Base-by-base conservation (phyloP, 1,140 invertebrate species). In the Rhyzopertha dominica region DNA sequence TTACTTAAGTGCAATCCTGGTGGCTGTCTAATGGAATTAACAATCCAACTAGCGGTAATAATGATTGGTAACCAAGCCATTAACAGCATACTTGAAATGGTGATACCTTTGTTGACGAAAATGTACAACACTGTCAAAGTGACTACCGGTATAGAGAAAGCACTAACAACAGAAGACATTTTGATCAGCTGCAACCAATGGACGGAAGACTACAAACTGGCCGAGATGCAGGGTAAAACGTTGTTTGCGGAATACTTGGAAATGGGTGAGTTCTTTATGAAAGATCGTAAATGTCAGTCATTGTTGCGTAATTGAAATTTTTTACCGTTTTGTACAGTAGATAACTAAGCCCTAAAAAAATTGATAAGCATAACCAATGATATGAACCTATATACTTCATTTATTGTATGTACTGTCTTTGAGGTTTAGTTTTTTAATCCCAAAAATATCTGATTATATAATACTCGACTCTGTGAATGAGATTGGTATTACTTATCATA, bases 31-130 rank as follows among this genome's bases (percentile, higher is more conserved):
- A 80, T 87, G 61, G 87, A 91, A 68, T 68, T 91, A 29, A 85
- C 85, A 17, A 83, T 89, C 52, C 88, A 91, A 61, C 61, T 91
- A 43, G 79, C 80, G 1, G 83, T 91, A 37, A 90, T 90, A 37
- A 90, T 91, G 87, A 79, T 89, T 31, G 87, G 87, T 37, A 81
- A 90, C 66, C 88, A 92, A 69, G 79, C 85, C 5, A 78, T 90
- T 5, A 87, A 85, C 66, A 85, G 85, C 46, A 75, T 84, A 23
- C 74, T 86, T 51, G 88, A 91, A 69, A 83, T 85, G 58, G 49
- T 81, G 0, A 67, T 85, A 32, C 86, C 86, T 8, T 63, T 82
- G 56, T 32, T 83, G 20, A 45, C 46, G n/a, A 65, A 66, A 48
- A 62, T 65, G 51, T 66, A 65, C 45, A 63, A 63, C 23, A 59